These are phyloP conservation scores for Patella vulgata DNA, from an alignment of 1,140 invertebrate genomes.

Conservation along the genomic window DNA sequence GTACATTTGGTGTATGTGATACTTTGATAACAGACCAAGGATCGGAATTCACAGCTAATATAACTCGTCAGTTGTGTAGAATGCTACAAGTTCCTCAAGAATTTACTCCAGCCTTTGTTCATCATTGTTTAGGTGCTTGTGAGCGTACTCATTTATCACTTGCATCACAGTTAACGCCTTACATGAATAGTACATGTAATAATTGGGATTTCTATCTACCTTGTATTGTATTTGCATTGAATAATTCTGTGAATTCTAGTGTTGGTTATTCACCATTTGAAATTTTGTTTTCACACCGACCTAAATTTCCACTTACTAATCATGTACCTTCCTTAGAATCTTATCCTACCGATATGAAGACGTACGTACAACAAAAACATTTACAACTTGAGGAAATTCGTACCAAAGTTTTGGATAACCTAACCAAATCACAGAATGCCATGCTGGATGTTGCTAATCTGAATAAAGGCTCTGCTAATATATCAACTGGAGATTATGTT, in stretches of 20 bases:
- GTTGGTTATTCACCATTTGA: conserved; percentile 17
- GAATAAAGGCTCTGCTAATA: no score
- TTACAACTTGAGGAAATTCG: no score
- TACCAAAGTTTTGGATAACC: no score
- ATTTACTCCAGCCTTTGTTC: conserved; percentile 15
- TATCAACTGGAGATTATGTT: no score
- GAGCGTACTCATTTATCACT: conserved; percentile 20
- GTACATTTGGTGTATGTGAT: conserved; percentile 16
- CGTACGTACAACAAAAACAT: no score
- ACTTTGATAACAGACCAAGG: conserved; percentile 20
- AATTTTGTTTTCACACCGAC: conserved; percentile 17
- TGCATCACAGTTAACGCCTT: conserved; percentile 11
- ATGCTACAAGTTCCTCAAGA: conserved; percentile 9
- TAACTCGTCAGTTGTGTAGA: conserved; percentile 10
- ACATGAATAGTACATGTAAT: background rate
- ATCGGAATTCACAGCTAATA: conserved; percentile 13
- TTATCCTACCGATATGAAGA: no score
- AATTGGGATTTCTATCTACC: conserved; percentile 18
- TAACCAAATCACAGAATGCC: no score
- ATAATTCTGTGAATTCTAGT: conserved; percentile 16
- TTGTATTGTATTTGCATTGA: conserved; percentile 20
- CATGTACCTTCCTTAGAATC: no score
- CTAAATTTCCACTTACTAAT: conserved; percentile 20
- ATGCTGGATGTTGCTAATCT: no score
- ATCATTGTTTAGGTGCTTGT: conserved; percentile 30